Evolutionary conservation across 2,113 vertebrate species (phyloP).

Genomic region (Xyliphius kryptos): DNA sequence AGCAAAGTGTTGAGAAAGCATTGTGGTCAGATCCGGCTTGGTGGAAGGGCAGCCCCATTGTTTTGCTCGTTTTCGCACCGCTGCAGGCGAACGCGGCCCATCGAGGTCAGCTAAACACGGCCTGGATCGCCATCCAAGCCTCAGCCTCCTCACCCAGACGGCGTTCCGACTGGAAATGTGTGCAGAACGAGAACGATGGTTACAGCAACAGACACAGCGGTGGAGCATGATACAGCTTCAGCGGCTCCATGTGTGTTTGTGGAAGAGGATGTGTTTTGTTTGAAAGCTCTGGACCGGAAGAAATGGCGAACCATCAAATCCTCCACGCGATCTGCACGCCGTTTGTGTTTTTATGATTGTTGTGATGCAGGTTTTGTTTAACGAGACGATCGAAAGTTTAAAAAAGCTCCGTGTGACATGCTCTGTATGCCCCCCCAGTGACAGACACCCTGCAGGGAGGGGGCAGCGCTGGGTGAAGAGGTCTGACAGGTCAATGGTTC

Average conservation of each 20-base stretch:
- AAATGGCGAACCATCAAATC: too few relatives aligned
- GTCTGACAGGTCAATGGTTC: too few relatives aligned
- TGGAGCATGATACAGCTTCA: background rate
- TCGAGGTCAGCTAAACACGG: slow-evolving; percentile 27
- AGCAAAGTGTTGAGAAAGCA: slow-evolving; percentile 12
- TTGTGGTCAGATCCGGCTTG: slow-evolving; percentile 6
- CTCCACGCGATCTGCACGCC: too few relatives aligned
- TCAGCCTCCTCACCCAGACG: slow-evolving; percentile 9
- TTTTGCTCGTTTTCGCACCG: slow-evolving; percentile 22
- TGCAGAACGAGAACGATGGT: slow-evolving; percentile 7
- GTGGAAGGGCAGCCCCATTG: slow-evolving; percentile 25
- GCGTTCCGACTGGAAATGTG: slow-evolving; percentile 14
- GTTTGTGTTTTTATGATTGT: too few relatives aligned
- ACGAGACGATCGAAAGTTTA: too few relatives aligned
- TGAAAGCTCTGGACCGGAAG: background rate
- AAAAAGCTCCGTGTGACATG: too few relatives aligned
- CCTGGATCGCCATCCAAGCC: slow-evolving; percentile 10
- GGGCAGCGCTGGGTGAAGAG: too few relatives aligned
- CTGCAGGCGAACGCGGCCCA: slow-evolving; percentile 16
- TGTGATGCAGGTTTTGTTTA: too few relatives aligned
- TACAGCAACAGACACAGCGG: background rate
- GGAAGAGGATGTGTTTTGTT: background rate
- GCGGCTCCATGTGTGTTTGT: background rate
- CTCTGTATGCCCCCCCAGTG: too few relatives aligned
- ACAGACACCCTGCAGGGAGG: too few relatives aligned